Percentiles rank a stretch among this genome's conserved stretches.
These are phyloP conservation scores for Galendromus occidentalis DNA, from an alignment of 1,140 invertebrate genomes.

Conservation along the genomic window DNA sequence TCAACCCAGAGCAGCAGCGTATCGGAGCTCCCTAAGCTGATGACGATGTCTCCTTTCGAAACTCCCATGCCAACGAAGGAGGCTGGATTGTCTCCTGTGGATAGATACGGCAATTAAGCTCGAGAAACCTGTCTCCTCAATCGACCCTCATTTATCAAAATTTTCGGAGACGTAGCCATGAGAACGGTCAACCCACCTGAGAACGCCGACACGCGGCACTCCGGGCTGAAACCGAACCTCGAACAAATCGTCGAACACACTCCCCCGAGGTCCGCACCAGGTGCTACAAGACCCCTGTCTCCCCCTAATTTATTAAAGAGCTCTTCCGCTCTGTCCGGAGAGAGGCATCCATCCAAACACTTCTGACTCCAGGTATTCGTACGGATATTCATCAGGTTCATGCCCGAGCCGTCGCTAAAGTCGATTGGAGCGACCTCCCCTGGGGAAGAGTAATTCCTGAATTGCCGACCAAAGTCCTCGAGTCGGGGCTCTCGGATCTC, in stretches of 20 bases:
- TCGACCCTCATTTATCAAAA: too few species aligned
- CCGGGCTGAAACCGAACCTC: constrained; percentile 54
- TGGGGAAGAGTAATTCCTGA: too few species aligned
- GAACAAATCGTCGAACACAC: constrained; percentile 58
- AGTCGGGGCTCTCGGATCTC: too few species aligned
- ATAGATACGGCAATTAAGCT: too few species aligned
- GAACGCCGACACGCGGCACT: constrained; percentile 63
- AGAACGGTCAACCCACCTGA: constrained; percentile 55
- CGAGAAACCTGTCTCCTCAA: too few species aligned
- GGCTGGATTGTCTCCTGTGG: constrained; percentile 29
- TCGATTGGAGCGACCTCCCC: constrained; percentile 77
- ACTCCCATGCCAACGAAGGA: constrained; percentile 58
- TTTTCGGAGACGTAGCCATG: too few species aligned
- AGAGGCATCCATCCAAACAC: constrained; percentile 42
- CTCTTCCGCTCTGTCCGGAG: constrained; percentile 9
- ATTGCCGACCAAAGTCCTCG: too few species aligned
- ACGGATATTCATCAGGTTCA: constrained; percentile 78
- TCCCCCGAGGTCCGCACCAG: constrained; percentile 32
- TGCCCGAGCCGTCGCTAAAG: constrained; percentile 76
- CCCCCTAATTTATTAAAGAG: constrained; percentile 13
- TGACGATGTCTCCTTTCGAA: constrained; percentile 53
- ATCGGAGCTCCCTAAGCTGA: constrained; percentile 82
- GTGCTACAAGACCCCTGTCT: background rate
- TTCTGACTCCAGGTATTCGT: constrained; percentile 51
- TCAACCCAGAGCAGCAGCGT: constrained; percentile 61